Evolutionary conservation across 2,797 vertebrate genomes (phyloP), one percentile per base, ranked within the genome.

Genomic region (Micropoecilia bifurca): DNA sequence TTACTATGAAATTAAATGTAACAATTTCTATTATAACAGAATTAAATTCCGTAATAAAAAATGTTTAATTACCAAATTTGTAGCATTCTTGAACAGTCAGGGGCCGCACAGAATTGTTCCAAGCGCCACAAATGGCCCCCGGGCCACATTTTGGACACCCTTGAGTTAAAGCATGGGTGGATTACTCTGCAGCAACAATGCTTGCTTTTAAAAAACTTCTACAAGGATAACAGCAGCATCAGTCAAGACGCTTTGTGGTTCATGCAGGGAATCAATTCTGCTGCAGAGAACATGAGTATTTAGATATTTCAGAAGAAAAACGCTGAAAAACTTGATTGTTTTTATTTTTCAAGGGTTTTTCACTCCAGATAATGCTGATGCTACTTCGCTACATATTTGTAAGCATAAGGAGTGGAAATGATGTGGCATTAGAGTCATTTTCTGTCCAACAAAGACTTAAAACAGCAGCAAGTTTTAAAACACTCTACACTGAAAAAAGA

Each of bases 81-180:
- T 9, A 53, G 48, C 48, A 9, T 25, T 53, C 2, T 18, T 47
- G 14, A 47, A 47, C 46, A 47, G 46, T 47, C 0, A 4, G 46
- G 46, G 46, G 16, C 14, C 46, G 18, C 46, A 47, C 16, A 25
- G 20, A 53, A 53, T 25, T 22, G 20, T 53, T 53, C 48, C 22
- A 25, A 53, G 25, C 20, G 7, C 20, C 48, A 53, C 7, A 53
- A 53, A 9, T 25, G 48, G 48, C 48, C 48, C 48, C 20, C 20
- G 20, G 48, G 48, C 48, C 48, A 53, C 48, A 25, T 53, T 25
- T 53, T 53, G 48, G 48, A 53, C 48, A 53, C 48, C 20, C 48
- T 2, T 22, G 22, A 57, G 57, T 20, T 48, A 28, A 71, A 78
- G 45, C 75, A 45, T 30, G 78, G 59, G 43, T 14, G 77, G 83